Percentiles rank a stretch among this genome's conserved stretches.
These are phyloP conservation scores for Canis aureus DNA, from an alignment of 2,113 vertebrate species.

Conservation along the genomic window DNA sequence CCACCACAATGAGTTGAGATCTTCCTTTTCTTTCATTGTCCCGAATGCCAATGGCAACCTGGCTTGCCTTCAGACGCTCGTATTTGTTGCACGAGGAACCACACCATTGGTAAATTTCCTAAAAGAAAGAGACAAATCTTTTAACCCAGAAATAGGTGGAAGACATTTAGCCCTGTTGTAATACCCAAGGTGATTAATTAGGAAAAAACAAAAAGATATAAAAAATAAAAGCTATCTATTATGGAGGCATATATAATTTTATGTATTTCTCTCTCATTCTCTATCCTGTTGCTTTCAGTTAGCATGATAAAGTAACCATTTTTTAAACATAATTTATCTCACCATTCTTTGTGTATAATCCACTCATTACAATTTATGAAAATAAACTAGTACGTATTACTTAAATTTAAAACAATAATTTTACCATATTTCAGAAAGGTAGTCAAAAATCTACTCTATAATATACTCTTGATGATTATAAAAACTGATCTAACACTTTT, in stretches of 20 bases:
- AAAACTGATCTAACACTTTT: not conserved
- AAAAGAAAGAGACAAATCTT: slow-evolving; percentile 58
- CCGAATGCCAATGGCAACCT: slow-evolving; percentile 93
- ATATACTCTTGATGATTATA: not conserved
- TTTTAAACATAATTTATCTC: not conserved
- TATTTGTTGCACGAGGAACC: slow-evolving; percentile 94
- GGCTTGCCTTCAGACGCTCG: slow-evolving; percentile 93
- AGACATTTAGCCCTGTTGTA: not conserved
- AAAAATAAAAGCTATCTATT: slow-evolving; percentile 36
- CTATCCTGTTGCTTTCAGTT: slow-evolving; percentile 21
- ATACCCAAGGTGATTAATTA: not conserved
- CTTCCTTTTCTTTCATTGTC: slow-evolving; percentile 94
- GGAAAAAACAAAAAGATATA: not conserved
- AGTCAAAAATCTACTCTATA: slow-evolving; percentile 5
- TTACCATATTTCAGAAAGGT: not conserved
- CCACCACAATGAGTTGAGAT: slow-evolving; percentile 90
- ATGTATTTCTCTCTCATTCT: not conserved
- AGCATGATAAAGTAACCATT: slow-evolving; percentile 28
- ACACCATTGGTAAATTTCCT: slow-evolving; percentile 97
- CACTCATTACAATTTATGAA: slow-evolving; percentile 15
- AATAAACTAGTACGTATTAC: not conserved
- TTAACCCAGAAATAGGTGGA: slow-evolving; percentile 33
- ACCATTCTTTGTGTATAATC: not conserved
- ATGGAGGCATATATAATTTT: not conserved
- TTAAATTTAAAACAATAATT: slow-evolving; percentile 30